Evolutionary conservation across 1,140 invertebrate species (phyloP), one percentile per base, ranked within the genome.

Genomic region (Camponotus floridanus): DNA sequence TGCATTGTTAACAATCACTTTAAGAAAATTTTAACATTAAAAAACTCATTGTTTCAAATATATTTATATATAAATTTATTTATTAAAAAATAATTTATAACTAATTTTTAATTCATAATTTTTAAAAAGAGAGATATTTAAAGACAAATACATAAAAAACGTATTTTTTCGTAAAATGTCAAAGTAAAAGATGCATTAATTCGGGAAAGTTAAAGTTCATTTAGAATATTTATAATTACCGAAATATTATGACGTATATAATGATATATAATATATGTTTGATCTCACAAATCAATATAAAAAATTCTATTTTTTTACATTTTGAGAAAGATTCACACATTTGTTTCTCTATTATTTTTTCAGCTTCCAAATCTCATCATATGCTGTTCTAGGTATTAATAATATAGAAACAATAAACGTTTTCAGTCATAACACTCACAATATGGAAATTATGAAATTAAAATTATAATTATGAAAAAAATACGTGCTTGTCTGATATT

Each of bases 361-460:
- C 51, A 31, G 55, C 67, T 73, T 36, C 73, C 39, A 61, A 4
- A 81, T 71, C 36, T 81, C 61, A 13, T 45, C 31, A 26, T 61
- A 9, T 45, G 33, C 33, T 67, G 13, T 79, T 6, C 55, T 15
- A 21, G 18, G 26, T 45, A 42, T 21, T 81, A 39, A 71, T 55
- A 61, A 59, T 57, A 68, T 68, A 80, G 61, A 81, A 81, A 73
- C 39, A 81, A 71, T 31, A 59, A 21, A 45, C 45, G 55, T 81
- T 71, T 48, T 71, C 79, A 45, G 45, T 81, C 67, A 57, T 81
- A 81, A 81, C 79, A 81, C 18, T 68, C 45, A 61, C 5, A 36
- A 68, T 26, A 26, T 21, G 79, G 26, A 21, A 36, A 21, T 31
- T 71, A 80, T 61, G 71, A 61, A 81, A 71, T 6, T 26, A 26